Base-by-base conservation (phyloP, 2,113 vertebrate species). In the Progne subis region DNA sequence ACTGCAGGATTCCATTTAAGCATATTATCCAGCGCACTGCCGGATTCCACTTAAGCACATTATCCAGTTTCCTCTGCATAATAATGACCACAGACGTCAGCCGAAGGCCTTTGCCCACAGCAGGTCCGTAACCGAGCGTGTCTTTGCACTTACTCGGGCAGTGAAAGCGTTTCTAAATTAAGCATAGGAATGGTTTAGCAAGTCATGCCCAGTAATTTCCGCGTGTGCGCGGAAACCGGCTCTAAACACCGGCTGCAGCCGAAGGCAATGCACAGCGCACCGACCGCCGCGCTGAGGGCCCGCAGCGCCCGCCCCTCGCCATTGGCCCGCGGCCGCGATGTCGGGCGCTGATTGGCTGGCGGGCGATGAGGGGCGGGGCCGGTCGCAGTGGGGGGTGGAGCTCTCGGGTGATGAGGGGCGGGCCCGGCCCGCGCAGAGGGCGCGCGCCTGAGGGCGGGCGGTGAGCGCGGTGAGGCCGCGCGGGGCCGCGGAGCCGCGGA, bases 241-340 rank as follows among this genome's bases (percentile, higher is more conserved):
- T 26, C 18, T 4, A 6, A 49, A 3, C n/a, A 23, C 4, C 4
- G 2, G 6, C 8, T 1, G 12, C 1, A 17, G 0, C 5, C 16
- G 4, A 11, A 9, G 1, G 1, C 13, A 23, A 2, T 1, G 0
- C 0, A 3, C 7, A 5, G 3, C 0, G 28, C 23, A 1, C 8
- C 39, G 2, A 0, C 21, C 26, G 7, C 18, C 3, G 43, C 25
- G 17, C 34, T 28, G 59, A 18, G 34, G 59, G 11, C 37, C 41
- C 41, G 41, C 41, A 12, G 41, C 11, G 41, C 41, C 41, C 28
- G 3, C 10, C 10, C 8, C 4, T 4, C n/a, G 0, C 2, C 32
- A 96, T 96, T 97, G 95, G 94, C 2, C 49, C 4, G 3, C 8
- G 0, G 7, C 2, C 1, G 7, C 8, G 0, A 9, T 50, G 19